Conservation (phyloP, 2,797 vertebrate genomes). For the Netta rufina region DNA sequence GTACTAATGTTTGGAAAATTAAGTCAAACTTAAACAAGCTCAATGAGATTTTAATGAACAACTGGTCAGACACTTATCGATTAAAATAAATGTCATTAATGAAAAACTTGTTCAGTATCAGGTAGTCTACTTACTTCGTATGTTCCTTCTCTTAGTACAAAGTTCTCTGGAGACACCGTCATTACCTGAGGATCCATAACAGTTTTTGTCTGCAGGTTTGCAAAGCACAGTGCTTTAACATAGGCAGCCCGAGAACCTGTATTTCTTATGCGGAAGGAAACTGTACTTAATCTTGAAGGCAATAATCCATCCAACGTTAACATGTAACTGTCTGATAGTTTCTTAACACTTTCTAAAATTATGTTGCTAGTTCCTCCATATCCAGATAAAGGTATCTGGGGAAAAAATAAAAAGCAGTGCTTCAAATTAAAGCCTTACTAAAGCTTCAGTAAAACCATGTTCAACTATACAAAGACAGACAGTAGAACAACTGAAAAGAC, state of each 20-base stretch:
- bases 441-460: background rate
- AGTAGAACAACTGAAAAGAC: background rate
- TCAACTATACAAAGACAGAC: background rate
- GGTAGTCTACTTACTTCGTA: conserved; percentile 84
- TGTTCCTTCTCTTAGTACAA: conserved; percentile 90
- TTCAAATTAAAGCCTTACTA: background rate
- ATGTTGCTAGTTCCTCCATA: conserved; percentile 95
- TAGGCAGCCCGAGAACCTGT: conserved; percentile 93
- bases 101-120: background rate
- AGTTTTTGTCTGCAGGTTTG: conserved; percentile 77
- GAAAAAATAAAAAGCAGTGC: background rate
- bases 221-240: conserved; percentile 87
- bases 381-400: conserved; percentile 93
- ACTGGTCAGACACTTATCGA: background rate
- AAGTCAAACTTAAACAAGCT: background rate
- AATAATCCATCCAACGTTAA: conserved; percentile 78
- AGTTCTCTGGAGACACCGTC: conserved; percentile 89
- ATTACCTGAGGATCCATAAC: conserved; percentile 83
- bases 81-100: too few species aligned
- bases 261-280: conserved; percentile 87
- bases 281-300: conserved; percentile 80
- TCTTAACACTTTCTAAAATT: conserved; percentile 91
- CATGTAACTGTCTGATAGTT: conserved; percentile 87
- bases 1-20: background rate
- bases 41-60: background rate